Base-by-base conservation (phyloP, 2,113 vertebrate genomes). In the Rissa tridactyla region DNA sequence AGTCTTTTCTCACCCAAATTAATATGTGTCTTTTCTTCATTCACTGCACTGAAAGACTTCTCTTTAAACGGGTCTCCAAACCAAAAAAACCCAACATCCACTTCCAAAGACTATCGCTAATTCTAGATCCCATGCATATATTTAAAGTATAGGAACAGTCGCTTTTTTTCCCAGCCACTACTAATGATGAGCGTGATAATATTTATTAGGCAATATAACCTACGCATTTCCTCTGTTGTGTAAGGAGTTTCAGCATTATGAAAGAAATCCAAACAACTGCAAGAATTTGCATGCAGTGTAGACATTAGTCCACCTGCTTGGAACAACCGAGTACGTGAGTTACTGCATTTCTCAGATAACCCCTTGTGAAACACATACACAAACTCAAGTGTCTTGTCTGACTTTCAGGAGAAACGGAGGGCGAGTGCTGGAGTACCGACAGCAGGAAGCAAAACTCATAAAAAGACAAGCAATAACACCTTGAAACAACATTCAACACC, bases 1-100 rank as follows among this genome's bases (percentile, higher is more conserved):
- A 89, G 68, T n/a, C 75, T 78, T 79, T 86, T 86, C 79, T 60
- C 25, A 38, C 20, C 38, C 61, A 70, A 70, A 90, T 90, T 73
- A 86, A 55, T 6, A 17, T 0, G 1, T 22, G 26, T 4, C 11
- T 69, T 61, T n/a, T 20, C 64, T 71, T 82, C 44, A 55, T 21
- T 47, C 34, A 9, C n/a, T 64, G 49, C 61, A 70, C 55, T 47
- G 40, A 55, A 72, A 54, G 38, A 68, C 27, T 54, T 72, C 60
- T 57, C 15, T 70, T 90, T 69, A 57, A 46, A 68, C 18, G 57
- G 34, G 54, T 84, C 71, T 86, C 52, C 25, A 34, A 88, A 49
- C 47, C 23, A 34, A 88, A 46, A 8, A 19, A 19, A 46, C 78
- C 61, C 52, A 71, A 85, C 22, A 14, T 1, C 6, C 27, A 29